Percentiles rank a stretch among this genome's conserved stretches.
These are phyloP conservation scores for Lepidurus apus DNA, from an alignment of 1,140 invertebrate species.

Conservation along the genomic window DNA sequence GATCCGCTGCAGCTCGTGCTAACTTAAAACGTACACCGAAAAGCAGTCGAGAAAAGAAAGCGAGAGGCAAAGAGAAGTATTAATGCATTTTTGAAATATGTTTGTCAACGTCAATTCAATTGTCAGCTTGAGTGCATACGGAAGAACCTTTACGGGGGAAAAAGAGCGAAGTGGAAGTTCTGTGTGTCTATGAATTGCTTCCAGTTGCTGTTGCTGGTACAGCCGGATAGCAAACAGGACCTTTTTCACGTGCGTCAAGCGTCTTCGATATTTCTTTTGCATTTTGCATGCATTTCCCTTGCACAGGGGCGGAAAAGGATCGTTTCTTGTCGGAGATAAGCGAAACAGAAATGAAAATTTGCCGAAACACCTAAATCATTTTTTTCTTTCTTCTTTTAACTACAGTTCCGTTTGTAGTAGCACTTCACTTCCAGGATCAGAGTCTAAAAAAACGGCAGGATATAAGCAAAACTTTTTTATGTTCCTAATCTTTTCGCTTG, in stretches of 20 bases:
- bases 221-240: not conserved
- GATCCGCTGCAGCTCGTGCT: conserved; percentile 17
- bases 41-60: not conserved
- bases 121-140: not conserved
- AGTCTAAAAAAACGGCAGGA: no score
- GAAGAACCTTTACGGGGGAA: not conserved
- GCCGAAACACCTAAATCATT: not conserved
- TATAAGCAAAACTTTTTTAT: no score
- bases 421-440: no score
- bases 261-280: not conserved
- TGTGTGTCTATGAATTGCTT: not conserved
- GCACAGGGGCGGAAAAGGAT: not conserved
- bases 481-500: not conserved
- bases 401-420: no score
- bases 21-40: not conserved
- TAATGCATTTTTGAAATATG: not conserved
- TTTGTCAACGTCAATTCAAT: conserved; percentile 6
- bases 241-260: not conserved
- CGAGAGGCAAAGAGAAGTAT: not conserved
- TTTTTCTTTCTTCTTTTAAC: no score
- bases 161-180: not conserved
- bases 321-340: not conserved
- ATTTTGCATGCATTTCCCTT: not conserved
- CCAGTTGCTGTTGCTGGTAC: not conserved
- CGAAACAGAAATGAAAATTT: not conserved